Base-by-base conservation (phyloP, 2,113 vertebrate species). In the Orthonyx spaldingii region DNA sequence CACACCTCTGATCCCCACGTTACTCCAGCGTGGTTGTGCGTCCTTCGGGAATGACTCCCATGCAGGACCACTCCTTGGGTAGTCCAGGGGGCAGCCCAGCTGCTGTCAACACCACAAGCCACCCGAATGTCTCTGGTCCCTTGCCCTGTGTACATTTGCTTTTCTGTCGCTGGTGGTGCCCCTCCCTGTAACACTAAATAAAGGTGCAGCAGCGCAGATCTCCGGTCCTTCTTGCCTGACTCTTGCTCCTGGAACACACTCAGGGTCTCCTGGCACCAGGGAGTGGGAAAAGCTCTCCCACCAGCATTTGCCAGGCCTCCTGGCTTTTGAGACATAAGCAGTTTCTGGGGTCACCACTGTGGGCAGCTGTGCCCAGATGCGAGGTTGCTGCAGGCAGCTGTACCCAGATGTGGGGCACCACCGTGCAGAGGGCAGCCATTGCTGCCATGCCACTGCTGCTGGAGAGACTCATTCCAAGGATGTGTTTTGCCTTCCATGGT, bases 181-280 rank as follows among this genome's bases (percentile, higher is more conserved):
- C 61, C 27, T 72, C 56, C 47, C 35, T 35, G 69, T 33, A 80
- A 95, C 59, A 75, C 72, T 91, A 65, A 96, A 96, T 96, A 96
- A 96, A 96, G 0, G 69, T 56, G 63, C 90, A 87, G 9, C 64
- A 32, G 84, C 30, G 1, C 23, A 52, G 6, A 17, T 37, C n/a
- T 30, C 37, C 0, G 0, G 9, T 33, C 0, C 0, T 65, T 60
- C 49, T 56, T 5, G 1, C 37, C 26, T 46, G 24, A 52, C 50
- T 87, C 30, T 32, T 46, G 20, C n/a, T 72, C 1, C 1, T 0
- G 1, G 64, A n/a, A 50, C 52, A 50, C 55, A 6, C 4, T 3
- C 0, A 1, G 18, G 7, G 5, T 33, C 21, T 70, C 16, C 18
- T 28, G n/a, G 33, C 3, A 3, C 33, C 2, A 9, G 17, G 9